Conservation (phyloP, 2,113 vertebrate species). For the Sminthopsis crassicaudata region DNA sequence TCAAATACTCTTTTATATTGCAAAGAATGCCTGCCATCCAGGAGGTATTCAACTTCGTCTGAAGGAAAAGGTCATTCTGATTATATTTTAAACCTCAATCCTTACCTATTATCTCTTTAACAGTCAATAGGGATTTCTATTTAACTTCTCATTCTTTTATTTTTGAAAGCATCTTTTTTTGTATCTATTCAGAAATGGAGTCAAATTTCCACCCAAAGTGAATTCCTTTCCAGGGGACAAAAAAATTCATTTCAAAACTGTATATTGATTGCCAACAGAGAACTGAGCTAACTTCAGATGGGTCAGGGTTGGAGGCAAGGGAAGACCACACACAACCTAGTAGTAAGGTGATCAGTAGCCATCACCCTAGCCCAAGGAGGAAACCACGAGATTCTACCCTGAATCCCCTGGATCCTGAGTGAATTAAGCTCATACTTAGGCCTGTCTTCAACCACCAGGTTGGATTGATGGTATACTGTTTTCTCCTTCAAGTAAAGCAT, state of each 20-base stretch:
- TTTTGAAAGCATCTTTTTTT: constrained; percentile 41
- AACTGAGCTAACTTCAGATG: not conserved
- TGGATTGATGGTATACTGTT: constrained; percentile 71
- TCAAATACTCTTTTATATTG: constrained; percentile 44
- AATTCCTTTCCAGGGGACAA: constrained; percentile 46
- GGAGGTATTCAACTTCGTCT: not conserved
- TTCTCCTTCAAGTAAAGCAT: constrained; percentile 67
- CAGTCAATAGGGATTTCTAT: not conserved
- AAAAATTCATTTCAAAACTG: constrained; percentile 56
- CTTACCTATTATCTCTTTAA: not conserved
- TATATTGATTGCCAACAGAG: constrained; percentile 12
- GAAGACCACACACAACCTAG: not conserved
- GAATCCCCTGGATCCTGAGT: constrained; percentile 2
- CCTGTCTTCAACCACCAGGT: constrained; percentile 65
- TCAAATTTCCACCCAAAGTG: not conserved
- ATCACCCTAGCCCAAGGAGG: not conserved
- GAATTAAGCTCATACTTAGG: constrained; percentile 61
- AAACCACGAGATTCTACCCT: constrained; percentile 33
- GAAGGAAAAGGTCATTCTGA: constrained; percentile 6
- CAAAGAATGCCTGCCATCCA: not conserved
- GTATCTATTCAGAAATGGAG: constrained; percentile 42
- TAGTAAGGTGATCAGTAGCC: not conserved
- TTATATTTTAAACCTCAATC: constrained; percentile 51
- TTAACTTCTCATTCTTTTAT: not conserved
- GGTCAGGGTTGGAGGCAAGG: not conserved